A percentile compares a stretch with the other conserved stretches of the same genome.
These are phyloP conservation scores for Dynastes maya DNA, from an alignment of 2,888 invertebrate genomes.

Conservation along the genomic window DNA sequence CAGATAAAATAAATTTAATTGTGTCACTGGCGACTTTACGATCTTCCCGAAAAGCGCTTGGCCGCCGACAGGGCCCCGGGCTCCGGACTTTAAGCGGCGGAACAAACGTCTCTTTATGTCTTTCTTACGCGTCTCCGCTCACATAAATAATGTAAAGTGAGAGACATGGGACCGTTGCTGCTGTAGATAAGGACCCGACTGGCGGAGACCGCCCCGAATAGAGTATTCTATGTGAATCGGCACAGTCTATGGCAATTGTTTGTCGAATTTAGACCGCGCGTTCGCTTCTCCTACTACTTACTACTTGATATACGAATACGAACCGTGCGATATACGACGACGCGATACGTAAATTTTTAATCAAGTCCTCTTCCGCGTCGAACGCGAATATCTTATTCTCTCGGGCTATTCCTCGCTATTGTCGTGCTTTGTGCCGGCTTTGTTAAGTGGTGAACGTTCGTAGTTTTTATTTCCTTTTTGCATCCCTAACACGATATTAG, in stretches of 20 bases:
- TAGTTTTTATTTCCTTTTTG: not conserved
- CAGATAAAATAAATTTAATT: slow-evolving; percentile 19
- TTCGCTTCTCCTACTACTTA: not conserved
- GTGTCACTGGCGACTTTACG: slow-evolving; percentile 30
- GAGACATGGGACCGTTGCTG: slow-evolving; percentile 33
- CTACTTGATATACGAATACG: slow-evolving; percentile 18
- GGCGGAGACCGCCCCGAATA: slow-evolving; percentile 33
- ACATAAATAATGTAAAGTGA: slow-evolving; percentile 48
- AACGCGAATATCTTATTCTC: slow-evolving; percentile 11
- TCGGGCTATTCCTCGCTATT: not conserved
- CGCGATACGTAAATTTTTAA: slow-evolving; percentile 29
- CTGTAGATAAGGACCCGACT: slow-evolving; percentile 38
- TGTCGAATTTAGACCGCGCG: slow-evolving; percentile 44
- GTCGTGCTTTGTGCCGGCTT: not conserved
- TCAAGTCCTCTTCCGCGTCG: not conserved
- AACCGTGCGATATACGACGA: slow-evolving; percentile 7
- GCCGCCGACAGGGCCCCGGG: not conserved
- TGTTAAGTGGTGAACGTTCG: not conserved
- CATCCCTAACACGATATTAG: not conserved
- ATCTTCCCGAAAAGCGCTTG: slow-evolving; percentile 1
- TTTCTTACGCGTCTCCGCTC: slow-evolving; percentile 34
- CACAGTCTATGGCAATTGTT: slow-evolving; percentile 45
- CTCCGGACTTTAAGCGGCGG: not conserved
- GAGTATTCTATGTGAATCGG: slow-evolving; percentile 44
- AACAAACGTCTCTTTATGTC: slow-evolving; percentile 42